Evolutionary conservation across 2,888 invertebrate genomes (phyloP), one percentile per base, ranked within the genome.

Genomic region (Netelia inedita): DNA sequence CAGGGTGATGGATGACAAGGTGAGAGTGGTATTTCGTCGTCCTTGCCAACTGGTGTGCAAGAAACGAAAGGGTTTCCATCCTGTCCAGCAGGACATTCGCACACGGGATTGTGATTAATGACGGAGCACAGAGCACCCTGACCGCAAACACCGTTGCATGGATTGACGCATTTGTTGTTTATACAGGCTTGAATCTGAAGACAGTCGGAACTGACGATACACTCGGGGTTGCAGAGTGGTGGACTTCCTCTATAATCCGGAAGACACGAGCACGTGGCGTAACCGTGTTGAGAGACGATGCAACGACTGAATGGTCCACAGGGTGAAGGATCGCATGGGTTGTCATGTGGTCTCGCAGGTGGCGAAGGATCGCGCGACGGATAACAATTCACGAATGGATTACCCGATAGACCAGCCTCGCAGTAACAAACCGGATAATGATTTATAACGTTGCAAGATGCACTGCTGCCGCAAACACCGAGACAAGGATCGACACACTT

Each of bases 261-360:
- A 87, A 96, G 94, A 89, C 98, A 98, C 1, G 97, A 97, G 92
- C 98, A 98, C 0, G 88, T 87, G 16, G 90, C 89, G 69, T 86
- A 89, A 28, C 90, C 90, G 35, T 89, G 87, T 5, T 86, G 82
- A 0, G 91, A 90, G 11, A 97, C 95, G 94, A 96, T 97, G 91
- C 98, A 98, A 68, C 97, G 96, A 23, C 98, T 97, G 93, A 98
- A 98, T 11, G 96, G 96, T 80, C 97, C 97, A 91, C 97, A 97
- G 2, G 97, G 97, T 16, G 94, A 94, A 71, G 94, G 94, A 46
- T 89, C 91, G 89, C 94, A 94, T 63, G 92, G 95, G 80, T 92
- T 94, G 95, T 96, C 83, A 96, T 95, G 86, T 95, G 89, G 88
- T 82, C 79, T 85, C 41, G 85, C 81, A 8, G 65, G 59, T 10